A percentile compares a stretch with the other conserved stretches of the same genome.
Evolutionary conservation across 2,113 vertebrate species (phyloP).

Genomic region (Orycteropus afer): DNA sequence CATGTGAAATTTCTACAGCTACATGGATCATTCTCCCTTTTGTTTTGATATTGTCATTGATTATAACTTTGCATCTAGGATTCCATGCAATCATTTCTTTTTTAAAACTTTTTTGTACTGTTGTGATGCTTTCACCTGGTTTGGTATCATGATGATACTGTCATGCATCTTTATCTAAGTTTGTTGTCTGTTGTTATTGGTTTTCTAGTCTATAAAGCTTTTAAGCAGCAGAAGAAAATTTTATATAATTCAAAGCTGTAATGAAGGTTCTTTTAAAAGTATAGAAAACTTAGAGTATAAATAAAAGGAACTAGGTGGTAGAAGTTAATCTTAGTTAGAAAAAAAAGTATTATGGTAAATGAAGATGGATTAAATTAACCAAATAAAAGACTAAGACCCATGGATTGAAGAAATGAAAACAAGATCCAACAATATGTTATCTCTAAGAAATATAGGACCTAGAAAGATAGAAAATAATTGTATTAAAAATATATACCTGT

Average conservation of each 20-base stretch:
- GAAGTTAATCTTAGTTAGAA: not conserved
- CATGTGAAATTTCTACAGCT: no score
- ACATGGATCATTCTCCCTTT: no score
- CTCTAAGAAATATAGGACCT: not conserved
- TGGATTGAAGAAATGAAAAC: not conserved
- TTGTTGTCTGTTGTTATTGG: no score
- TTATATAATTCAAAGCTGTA: not conserved
- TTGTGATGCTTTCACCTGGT: no score
- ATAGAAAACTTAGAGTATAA: not conserved
- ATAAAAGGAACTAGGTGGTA: not conserved
- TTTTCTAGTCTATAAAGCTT: not conserved
- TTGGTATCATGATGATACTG: no score
- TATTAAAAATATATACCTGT: not conserved
- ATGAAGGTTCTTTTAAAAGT: not conserved
- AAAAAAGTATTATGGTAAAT: constrained; percentile 12
- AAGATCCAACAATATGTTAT: not conserved
- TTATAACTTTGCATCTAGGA: no score
- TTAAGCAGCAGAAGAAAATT: not conserved
- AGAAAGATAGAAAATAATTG: not conserved
- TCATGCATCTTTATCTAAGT: no score
- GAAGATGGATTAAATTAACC: not conserved
- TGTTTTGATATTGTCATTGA: no score
- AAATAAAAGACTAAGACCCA: not conserved
- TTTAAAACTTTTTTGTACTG: no score
- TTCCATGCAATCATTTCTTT: no score